phyloP scores from a whole-genome alignment of 2,888 invertebrate genomes.

The Synergus laeviventris region DNA sequence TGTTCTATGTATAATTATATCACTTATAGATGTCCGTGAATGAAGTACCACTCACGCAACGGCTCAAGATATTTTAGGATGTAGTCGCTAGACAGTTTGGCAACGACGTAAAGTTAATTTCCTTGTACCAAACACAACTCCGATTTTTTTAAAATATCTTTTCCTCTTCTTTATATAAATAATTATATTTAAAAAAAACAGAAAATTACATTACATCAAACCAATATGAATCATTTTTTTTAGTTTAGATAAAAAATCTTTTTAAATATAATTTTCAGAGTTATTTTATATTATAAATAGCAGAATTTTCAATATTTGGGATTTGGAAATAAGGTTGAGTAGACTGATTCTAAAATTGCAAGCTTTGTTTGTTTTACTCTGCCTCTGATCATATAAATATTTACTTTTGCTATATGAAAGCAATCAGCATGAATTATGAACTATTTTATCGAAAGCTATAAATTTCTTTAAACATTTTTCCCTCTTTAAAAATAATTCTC shows the following conservation, averaged over 20 bases:
- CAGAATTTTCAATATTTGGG: background rate
- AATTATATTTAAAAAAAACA: too few relatives aligned
- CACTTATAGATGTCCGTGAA: conserved; percentile 35
- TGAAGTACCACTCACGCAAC: conserved; percentile 35
- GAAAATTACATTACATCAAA: too few relatives aligned
- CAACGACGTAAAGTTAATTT: conserved; percentile 30
- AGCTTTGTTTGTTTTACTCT: background rate
- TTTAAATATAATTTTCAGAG: background rate
- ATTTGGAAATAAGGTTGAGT: background rate
- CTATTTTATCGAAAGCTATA: background rate
- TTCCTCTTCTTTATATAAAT: background rate
- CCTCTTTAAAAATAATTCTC: background rate
- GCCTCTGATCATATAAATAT: background rate
- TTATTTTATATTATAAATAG: background rate
- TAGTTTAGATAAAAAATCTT: background rate
- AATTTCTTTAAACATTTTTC: background rate
- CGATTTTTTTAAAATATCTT: background rate
- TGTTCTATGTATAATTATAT: background rate
- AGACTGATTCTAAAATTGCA: background rate
- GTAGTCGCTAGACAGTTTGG: conserved; percentile 38
- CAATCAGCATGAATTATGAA: background rate
- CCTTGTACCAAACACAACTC: conserved; percentile 19
- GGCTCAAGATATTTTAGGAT: conserved; percentile 31
- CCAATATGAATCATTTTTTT: background rate
- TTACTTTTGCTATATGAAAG: background rate